phyloP scores from a whole-genome alignment of 2,113 vertebrate genomes.

The Callipepla californica region DNA sequence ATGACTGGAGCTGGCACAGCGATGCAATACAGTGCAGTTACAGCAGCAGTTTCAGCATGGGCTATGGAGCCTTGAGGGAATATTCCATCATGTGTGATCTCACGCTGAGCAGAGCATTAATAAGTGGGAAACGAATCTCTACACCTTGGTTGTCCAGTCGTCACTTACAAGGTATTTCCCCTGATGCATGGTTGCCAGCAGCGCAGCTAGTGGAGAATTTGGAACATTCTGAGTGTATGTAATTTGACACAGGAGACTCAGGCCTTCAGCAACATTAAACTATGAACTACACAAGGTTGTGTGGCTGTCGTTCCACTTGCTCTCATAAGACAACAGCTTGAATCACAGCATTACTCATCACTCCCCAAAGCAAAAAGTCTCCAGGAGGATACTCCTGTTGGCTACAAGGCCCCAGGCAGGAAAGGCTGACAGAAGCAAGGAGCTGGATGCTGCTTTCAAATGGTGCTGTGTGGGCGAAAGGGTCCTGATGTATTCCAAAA shows the following conservation, averaged over 20 bases:
- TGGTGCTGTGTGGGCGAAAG: neutral
- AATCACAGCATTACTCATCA: constrained; percentile 20
- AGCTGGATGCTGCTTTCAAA: neutral
- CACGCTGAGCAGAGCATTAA: neutral
- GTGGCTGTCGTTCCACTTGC: neutral
- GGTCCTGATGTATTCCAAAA: neutral
- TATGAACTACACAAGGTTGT: neutral
- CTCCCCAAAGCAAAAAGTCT: neutral
- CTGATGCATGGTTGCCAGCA: neutral
- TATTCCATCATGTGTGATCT: neutral
- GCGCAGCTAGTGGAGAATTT: neutral
- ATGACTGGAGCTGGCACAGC: neutral
- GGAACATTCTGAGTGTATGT: neutral
- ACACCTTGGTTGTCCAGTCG: neutral
- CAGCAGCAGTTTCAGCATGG: neutral
- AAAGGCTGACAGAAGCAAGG: neutral
- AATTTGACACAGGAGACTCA: neutral
- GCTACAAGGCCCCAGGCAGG: neutral
- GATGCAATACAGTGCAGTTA: neutral
- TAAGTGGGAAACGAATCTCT: neutral
- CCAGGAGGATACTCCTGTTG: neutral
- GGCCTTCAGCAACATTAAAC: neutral
- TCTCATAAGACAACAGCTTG: neutral
- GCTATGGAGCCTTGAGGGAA: neutral
- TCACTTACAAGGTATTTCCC: neutral